Evolutionary conservation across 1,140 invertebrate species (phyloP).

Genomic region (Gonioctena quinquepunctata): DNA sequence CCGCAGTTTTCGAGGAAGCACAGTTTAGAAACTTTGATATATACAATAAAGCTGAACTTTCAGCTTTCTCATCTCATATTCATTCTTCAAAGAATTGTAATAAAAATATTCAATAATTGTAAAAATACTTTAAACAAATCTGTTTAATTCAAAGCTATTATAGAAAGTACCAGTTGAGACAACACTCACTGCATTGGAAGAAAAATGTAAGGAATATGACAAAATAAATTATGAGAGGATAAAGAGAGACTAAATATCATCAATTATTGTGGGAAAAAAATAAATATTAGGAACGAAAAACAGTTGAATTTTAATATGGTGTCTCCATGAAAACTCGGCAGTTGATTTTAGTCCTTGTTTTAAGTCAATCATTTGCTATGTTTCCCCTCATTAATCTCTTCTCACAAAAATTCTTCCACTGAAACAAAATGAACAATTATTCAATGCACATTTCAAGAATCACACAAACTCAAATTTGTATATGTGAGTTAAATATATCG

Average conservation of each 20-base stretch:
- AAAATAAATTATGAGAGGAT: too few species aligned
- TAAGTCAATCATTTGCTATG: conserved; percentile 22
- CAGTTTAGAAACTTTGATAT: conserved; percentile 31
- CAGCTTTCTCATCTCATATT: conserved; percentile 14
- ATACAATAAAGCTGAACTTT: conserved; percentile 26
- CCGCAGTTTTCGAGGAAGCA: conserved; percentile 31
- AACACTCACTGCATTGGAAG: too few species aligned
- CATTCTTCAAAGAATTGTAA: conserved; percentile 8
- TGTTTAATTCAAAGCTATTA: conserved; percentile 16
- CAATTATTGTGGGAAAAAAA: background rate
- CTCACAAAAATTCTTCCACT: conserved; percentile 52
- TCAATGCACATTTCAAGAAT: too few species aligned
- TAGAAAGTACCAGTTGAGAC: background rate
- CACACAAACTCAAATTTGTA: too few species aligned
- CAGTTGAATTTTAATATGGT: conserved; percentile 17
- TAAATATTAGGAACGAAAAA: conserved; percentile 25
- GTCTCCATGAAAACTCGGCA: conserved; percentile 10
- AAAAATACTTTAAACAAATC: conserved; percentile 20
- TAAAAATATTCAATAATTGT: conserved; percentile 1
- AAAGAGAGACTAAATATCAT: background rate
- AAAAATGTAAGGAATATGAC: too few species aligned
- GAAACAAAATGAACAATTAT: conserved; percentile 33
- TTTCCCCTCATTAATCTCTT: conserved; percentile 45
- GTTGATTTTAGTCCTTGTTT: conserved; percentile 29
- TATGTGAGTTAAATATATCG: too few species aligned